Base-by-base conservation (phyloP, 2,797 vertebrate genomes). In the Sternotherus odoratus region DNA sequence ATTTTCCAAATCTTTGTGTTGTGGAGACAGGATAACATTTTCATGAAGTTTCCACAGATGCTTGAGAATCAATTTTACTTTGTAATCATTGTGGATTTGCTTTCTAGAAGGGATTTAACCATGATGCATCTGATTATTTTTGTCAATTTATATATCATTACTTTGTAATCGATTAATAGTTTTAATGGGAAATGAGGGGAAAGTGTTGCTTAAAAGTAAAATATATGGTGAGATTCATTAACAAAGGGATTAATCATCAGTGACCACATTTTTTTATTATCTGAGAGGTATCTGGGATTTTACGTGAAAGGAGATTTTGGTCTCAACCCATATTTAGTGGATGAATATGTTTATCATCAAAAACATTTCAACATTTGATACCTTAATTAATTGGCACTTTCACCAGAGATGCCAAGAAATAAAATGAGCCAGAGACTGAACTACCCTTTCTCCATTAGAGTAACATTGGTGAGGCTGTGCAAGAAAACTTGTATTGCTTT, bases 1-100 rank as follows among this genome's bases (percentile, higher is more conserved):
- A 23, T 60, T 90, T 91, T 21, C 88, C 83, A 90, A 91, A 89
- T 88, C 85, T 91, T 95, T 92, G 53, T 82, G 12, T 88, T 92
- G 16, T 89, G 54, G 51, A 94, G 57, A 89, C 66, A 80, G 86
- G 53, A 83, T 91, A 88, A 95, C 24, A 72, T 89, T 82, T 90
- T 94, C 48, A 77, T 95, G 79, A 66, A 24, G 77, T 83, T 66
- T 89, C 36, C 26, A 77, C 16, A 49, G 12, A 26, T 86, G 6
- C 30, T 82, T 19, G 12, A 85, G 88, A 87, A 33, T 6, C 7
- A 53, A 19, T 80, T 87, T 63, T 2, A 2, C 36, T 92, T 88
- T 94, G 17, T 57, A 77, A 10, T 79, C 89, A 60, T 24, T 87
- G 21, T 57, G 77, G 12, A 83, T 79, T 88, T n/a, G 83, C 5